Base-by-base conservation (phyloP, 2,888 invertebrate genomes). In the Lepeophtheirus nordmannii region DNA sequence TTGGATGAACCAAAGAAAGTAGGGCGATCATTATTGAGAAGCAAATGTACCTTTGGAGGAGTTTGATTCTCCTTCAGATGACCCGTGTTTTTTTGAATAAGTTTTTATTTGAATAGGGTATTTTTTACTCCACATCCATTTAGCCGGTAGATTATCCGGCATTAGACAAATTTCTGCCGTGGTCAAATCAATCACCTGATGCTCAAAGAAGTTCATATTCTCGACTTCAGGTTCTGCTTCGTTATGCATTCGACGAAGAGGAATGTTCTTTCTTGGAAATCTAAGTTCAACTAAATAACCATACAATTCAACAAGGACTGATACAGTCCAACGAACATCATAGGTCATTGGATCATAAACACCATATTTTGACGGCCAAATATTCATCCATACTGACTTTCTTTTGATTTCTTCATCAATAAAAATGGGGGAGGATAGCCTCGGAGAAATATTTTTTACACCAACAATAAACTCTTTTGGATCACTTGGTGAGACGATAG, bases 111-210 rank as follows among this genome's bases (percentile, higher is more conserved):
- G 38, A 20, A 62, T 62, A 17, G 62, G 62, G 39, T 62, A 62
- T 30, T 62, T 62, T 23, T 62, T 62, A 40, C 62, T 62, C 62
- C 62, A 62, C 10, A 62, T 62, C 40, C 62, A n/a, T 62, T 62
- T 62, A 62, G 39, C 41, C 1, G 62, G 62, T 17, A 62, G 30
- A 41, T 62, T 62, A 14, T 62, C 62, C 10, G 62, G 62, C 17
- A 22, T 17, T 39, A 62, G 17, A 38, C 41, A 39, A 40, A 62
- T 62, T 20, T 39, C 17, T 20, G 40, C 39, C 2, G 38, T 62
- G 40, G 39, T 39, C 39, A 62, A 23, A 40, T 62, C 62, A 23
- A 62, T 62, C 40, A 62, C 40, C 30, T 62, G 40, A 39, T 62
- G 62, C 11, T 62, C 62, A 23, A 22, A 41, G 17, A 62, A 62